Conservation (phyloP, 23 tunicate species). For the Styela plicata region DNA sequence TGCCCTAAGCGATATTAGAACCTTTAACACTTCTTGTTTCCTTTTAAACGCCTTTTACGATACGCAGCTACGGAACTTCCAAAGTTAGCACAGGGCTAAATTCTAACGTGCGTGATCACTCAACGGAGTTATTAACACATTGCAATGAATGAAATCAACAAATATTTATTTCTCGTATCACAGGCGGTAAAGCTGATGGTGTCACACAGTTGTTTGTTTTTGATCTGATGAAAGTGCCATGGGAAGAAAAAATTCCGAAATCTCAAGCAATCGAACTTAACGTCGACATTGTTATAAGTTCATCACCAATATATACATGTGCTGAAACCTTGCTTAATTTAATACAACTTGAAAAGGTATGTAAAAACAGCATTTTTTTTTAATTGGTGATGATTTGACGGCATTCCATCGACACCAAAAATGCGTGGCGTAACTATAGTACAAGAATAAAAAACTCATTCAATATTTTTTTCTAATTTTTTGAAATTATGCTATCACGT, state of each 20-base stretch:
- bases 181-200: slow-evolving; percentile 91
- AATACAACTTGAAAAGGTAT: slow-evolving; percentile 65
- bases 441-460: too few species aligned
- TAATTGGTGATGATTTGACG: too few species aligned
- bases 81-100: neutral
- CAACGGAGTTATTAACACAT: neutral
- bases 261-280: slow-evolving; percentile 93
- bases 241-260: slow-evolving; percentile 93
- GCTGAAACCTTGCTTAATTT: slow-evolving; percentile 79
- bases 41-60: too few species aligned
- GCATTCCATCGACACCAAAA: too few species aligned
- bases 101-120: neutral
- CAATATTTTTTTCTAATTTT: too few species aligned
- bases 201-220: slow-evolving; percentile 78
- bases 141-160: neutral
- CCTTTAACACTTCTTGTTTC: too few species aligned
- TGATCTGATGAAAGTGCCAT: slow-evolving; percentile 90
- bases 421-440: too few species aligned
- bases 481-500: too few species aligned
- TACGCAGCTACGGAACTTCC: neutral
- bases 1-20: too few species aligned
- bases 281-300: slow-evolving; percentile 91
- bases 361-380: neutral
- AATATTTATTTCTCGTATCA: too few species aligned
- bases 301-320: slow-evolving; percentile 79